Base-by-base conservation (phyloP, 2,797 vertebrate species). In the Oreochromis grahami region DNA sequence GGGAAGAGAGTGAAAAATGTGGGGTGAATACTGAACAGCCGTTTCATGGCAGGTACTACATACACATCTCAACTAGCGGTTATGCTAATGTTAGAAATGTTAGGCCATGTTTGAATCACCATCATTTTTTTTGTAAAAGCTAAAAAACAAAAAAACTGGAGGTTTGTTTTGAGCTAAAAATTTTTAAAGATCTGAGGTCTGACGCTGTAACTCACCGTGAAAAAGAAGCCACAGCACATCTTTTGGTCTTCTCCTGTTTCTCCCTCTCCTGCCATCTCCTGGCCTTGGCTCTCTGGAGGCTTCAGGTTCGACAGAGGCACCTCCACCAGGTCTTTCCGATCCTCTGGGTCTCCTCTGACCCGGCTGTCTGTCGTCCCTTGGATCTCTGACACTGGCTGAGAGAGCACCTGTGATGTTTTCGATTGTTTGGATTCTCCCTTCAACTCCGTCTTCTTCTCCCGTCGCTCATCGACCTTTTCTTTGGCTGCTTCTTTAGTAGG, bases 211-310 rank as follows among this genome's bases (percentile, higher is more conserved):
- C 94, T 94, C 93, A 99, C 99, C 97, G 98, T 98, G 88, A 98
- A 99, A 87, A 99, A 99, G 96, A 99, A 99, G 55, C 99, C 99
- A 94, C 98, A 99, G 95, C 98, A 99, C 88, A 98, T 97, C 96
- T 99, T 99, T 93, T 98, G 98, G 77, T 98, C 98, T 7, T 97
- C 97, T 43, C 96, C 97, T 86, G 94, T 94, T 77, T 97, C 97
- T 77, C 93, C 96, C 55, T 97, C 97, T 3, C 94, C 74, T 11
- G 76, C 52, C 12, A 93, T 93, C 84, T 96, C 89, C 74, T 95
- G 78, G 7, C 86, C 88, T 38, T 90, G 94, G 3, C 74, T 94
- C 84, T 95, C 97, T 55, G 93, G 87, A 80, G 96, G 95, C 86
- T 98, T 97, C 84, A 97, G 86, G 79, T 96, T 95, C 14, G 98